Conservation (phyloP, 2,113 vertebrate species). For the Macrotis lagotis region DNA sequence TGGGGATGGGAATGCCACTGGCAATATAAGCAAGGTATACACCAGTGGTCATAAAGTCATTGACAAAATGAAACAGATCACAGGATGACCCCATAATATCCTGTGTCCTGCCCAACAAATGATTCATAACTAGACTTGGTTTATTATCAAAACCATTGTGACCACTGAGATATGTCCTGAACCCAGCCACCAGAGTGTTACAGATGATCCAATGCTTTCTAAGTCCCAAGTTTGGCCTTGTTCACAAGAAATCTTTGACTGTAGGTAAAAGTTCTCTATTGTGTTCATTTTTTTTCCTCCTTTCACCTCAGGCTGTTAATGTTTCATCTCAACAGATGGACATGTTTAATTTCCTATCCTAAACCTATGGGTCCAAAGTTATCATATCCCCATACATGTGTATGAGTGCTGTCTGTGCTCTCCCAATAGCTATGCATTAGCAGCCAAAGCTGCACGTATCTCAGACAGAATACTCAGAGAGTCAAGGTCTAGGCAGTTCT, state of each 20-base stretch:
- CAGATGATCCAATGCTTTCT: background rate
- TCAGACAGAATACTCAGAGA: constrained; percentile 7
- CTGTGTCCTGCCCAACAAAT: background rate
- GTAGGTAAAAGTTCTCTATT: background rate
- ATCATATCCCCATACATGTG: background rate
- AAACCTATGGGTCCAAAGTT: background rate
- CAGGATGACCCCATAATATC: background rate
- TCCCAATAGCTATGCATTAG: constrained; percentile 8
- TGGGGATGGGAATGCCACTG: background rate
- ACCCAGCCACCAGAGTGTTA: background rate
- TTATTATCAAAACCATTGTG: background rate
- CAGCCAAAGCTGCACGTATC: constrained; percentile 47
- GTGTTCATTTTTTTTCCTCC: background rate
- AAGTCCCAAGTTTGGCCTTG: background rate
- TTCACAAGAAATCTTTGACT: background rate
- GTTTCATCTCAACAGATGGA: background rate
- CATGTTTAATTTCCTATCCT: background rate
- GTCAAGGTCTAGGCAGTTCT: constrained; percentile 33
- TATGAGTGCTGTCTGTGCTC: background rate
- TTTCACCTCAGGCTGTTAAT: background rate
- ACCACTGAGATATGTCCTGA: background rate
- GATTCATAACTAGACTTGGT: background rate
- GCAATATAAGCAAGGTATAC: background rate
- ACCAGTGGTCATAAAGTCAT: background rate
- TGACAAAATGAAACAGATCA: background rate